A percentile compares a stretch with the other conserved stretches of the same genome.
These are phyloP conservation scores for Labeo catla DNA, from an alignment of 2,113 vertebrate species.

Conservation along the genomic window DNA sequence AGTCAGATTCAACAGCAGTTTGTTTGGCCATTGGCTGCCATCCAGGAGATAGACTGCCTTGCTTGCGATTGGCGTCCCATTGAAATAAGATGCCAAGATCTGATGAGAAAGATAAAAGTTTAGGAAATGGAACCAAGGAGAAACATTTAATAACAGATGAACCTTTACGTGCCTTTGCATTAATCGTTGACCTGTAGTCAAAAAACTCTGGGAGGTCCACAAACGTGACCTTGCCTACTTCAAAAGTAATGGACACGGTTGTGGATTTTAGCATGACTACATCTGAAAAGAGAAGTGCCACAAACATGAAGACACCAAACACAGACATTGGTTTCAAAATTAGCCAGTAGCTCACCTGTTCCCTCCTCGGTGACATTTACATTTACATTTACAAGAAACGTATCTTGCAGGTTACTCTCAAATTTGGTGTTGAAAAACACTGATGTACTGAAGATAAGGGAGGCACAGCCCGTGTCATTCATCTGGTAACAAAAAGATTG, in stretches of 20 bases:
- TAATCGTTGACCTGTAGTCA: constrained; percentile 46
- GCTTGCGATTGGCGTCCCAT: constrained; percentile 55
- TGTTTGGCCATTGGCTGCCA: constrained; percentile 22
- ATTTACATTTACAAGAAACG: not conserved
- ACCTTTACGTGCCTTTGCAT: constrained; percentile 65
- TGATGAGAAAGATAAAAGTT: constrained; percentile 29
- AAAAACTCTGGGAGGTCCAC: constrained; percentile 65
- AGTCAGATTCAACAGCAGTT: constrained; percentile 63
- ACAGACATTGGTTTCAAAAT: not conserved
- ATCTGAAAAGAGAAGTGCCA: not conserved
- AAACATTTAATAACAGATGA: no score
- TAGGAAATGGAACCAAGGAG: not conserved
- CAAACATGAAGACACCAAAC: not conserved
- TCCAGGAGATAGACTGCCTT: constrained; percentile 57
- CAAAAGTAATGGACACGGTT: constrained; percentile 26
- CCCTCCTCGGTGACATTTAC: constrained; percentile 67
- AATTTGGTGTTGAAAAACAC: constrained; percentile 50
- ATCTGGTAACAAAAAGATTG: not conserved
- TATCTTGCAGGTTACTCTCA: not conserved
- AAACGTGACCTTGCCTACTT: constrained; percentile 67
- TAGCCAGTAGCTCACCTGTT: constrained; percentile 60
- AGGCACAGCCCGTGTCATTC: not conserved
- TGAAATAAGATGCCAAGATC: constrained; percentile 64
- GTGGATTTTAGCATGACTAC: not conserved
- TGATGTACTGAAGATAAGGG: not conserved